Evolutionary conservation across 2,888 invertebrate genomes (phyloP).

Genomic region (Hecatera dysodea): DNA sequence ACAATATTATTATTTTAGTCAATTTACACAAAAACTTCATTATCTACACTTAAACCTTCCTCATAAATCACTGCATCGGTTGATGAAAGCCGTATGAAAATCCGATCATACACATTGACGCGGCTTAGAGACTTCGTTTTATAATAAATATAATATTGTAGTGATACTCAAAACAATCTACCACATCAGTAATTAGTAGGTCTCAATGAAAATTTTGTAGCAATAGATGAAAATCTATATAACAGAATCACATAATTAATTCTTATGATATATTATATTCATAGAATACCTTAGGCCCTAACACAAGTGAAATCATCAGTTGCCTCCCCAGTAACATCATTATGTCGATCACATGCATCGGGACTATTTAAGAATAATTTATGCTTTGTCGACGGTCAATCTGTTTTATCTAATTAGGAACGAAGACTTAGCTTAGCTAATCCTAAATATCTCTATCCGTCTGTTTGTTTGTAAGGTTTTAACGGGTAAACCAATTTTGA

Average conservation of each 20-base stretch:
- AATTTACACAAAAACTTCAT: too few relatives aligned
- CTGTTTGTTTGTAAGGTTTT: too few relatives aligned
- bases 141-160: neutral
- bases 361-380: slow-evolving; percentile 33
- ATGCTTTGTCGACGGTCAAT: slow-evolving; percentile 30
- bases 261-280: slow-evolving; percentile 3
- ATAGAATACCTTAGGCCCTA: neutral
- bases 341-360: slow-evolving; percentile 36
- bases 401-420: slow-evolving; percentile 34
- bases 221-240: neutral
- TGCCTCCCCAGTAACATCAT: slow-evolving; percentile 10
- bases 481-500: too few relatives aligned
- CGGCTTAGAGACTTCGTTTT: too few relatives aligned
- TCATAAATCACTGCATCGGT: too few relatives aligned
- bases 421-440: neutral
- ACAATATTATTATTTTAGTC: too few relatives aligned
- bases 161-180: neutral
- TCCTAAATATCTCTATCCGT: too few relatives aligned
- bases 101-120: too few relatives aligned
- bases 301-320: neutral
- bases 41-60: too few relatives aligned
- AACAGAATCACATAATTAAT: neutral
- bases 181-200: neutral
- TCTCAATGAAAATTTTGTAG: neutral
- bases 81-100: too few relatives aligned